These are phyloP conservation scores for Bombus vancouverensis DNA, from an alignment of 1,140 invertebrate species.

Conservation along the genomic window DNA sequence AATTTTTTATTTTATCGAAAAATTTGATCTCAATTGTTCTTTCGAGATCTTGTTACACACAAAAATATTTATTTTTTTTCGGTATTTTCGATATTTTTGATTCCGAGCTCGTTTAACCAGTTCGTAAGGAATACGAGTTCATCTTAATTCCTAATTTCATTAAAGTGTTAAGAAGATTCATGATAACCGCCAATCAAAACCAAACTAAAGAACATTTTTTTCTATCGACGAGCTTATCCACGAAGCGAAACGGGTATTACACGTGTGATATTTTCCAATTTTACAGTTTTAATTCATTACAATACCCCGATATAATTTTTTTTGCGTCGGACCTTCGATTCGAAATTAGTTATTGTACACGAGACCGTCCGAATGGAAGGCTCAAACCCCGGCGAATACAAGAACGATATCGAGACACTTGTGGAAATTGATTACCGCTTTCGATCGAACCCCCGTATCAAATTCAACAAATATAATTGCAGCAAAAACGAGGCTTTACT, in stretches of 20 bases:
- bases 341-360: constrained; percentile 24
- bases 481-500: constrained; percentile 68
- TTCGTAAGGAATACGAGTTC: background rate
- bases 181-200: background rate
- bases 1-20: no score
- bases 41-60: background rate
- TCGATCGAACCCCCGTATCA: constrained; percentile 64
- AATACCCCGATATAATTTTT: background rate
- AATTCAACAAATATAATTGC: constrained; percentile 70
- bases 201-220: background rate
- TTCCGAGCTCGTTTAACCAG: no score
- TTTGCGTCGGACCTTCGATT: background rate
- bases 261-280: background rate
- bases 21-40: background rate
- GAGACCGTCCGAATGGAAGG: constrained; percentile 15
- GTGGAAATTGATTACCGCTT: constrained; percentile 68
- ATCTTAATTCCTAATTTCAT: no score
- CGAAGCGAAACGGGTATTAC: background rate
- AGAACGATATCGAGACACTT: constrained; percentile 58
- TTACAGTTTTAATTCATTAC: background rate
- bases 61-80: no score
- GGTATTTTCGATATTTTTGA: no score
- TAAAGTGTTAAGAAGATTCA: background rate
- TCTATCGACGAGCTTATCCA: background rate
- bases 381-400: constrained; percentile 11